Percentiles rank a stretch among this genome's conserved stretches.
Conservation (phyloP, 2,113 vertebrate species). For the Neoarius graeffei region DNA sequence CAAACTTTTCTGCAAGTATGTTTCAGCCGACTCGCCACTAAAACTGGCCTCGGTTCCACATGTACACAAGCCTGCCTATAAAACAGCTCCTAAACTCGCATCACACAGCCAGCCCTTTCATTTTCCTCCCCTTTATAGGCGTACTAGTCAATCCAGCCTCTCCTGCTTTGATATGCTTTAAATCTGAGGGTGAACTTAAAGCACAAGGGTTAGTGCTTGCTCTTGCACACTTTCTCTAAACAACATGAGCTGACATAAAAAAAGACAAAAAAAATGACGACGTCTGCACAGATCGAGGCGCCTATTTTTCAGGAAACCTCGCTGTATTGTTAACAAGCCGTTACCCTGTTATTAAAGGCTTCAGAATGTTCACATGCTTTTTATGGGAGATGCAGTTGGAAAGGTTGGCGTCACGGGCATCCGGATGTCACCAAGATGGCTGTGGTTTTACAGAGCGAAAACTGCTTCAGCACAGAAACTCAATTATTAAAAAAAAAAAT, state of each 20-base stretch:
- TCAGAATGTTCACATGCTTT: conserved; percentile 58
- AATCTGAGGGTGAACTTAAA: conserved; percentile 3
- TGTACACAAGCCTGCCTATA: conserved; percentile 25
- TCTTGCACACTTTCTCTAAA: not conserved
- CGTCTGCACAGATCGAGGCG: not conserved
- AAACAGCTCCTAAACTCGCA: conserved; percentile 15
- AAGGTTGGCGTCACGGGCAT: conserved; percentile 7
- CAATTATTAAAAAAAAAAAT: not conserved
- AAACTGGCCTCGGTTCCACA: conserved; percentile 7
- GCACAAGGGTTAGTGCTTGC: not conserved
- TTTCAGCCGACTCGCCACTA: not conserved
- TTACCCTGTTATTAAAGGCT: conserved; percentile 43
- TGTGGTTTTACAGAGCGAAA: not conserved
- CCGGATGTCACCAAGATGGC: conserved; percentile 8
- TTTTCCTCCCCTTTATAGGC: conserved; percentile 2
- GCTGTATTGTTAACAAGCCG: conserved; percentile 35
- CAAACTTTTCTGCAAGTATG: not conserved
- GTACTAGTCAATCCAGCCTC: not conserved
- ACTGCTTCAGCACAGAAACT: not conserved
- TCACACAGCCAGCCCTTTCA: conserved; percentile 23
- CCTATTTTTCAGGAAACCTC: conserved; percentile 19
- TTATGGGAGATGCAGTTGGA: conserved; percentile 47
- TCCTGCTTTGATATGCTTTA: conserved; percentile 26
- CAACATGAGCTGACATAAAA: not conserved
- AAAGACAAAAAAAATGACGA: not conserved